Evolutionary conservation across 2,888 invertebrate genomes (phyloP), one percentile per base, ranked within the genome.

Genomic region (Therioaphis trifolii): DNA sequence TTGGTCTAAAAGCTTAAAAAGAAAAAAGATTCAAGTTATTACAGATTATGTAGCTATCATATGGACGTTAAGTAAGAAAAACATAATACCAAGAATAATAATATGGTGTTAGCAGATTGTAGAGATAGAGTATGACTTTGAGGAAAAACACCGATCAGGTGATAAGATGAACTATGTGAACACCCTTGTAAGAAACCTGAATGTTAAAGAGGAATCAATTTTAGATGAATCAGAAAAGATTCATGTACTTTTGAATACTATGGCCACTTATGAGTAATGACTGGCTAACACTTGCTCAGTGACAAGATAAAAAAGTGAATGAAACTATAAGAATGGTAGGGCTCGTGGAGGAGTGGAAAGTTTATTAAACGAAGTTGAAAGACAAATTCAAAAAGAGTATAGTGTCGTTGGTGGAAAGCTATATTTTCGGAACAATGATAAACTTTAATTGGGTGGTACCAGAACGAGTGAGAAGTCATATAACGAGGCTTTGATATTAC

Each of bases 1-100:
- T 0, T 87, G 86, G 75, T 85, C 87, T n/a, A 86, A 86, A 0
- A 89, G 88, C 82, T 58, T 89, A 0, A 84, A 87, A 7, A 87
- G 87, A 1, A 85, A 86, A 5, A 21, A 72, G 3, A 88, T 89
- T 79, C 86, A 86, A 78, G 82, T 88, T 27, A 71, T 87, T 0
- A 87, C 87, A 2, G 89, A 89, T 76, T 88, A 88, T 66, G 87
- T 87, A 9, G 77, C 77, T 15, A 9, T 78, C 12, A 46, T n/a
- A n/a, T 61, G 61, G 61, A 61, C 29, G 4, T 61, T 61, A 15
- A 4, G 27, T 1, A 27, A 61, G 29, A 61, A 61, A 29, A 61
- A 61, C 15, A 29, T 61, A 4, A 14, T 61, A 29, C 61, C 61
- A 27, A 27, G 61, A 14, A 61, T 61, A 29, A 29, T 0, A 29